Base-by-base conservation (phyloP, 2,113 vertebrate species). In the Clarias magur region DNA sequence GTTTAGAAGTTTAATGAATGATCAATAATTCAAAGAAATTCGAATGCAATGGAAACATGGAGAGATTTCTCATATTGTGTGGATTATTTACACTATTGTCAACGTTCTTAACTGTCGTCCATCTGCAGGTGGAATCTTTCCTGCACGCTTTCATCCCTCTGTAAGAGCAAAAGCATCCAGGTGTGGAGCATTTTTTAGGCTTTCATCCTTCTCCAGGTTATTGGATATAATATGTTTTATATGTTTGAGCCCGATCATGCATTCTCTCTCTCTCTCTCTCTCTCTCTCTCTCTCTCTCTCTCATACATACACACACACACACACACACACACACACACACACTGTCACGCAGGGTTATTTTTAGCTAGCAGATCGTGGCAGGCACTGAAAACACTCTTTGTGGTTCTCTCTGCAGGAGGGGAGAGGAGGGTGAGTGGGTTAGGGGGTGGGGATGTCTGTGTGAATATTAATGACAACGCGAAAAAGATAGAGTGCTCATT, bases 391-490 rank as follows among this genome's bases (percentile, higher is more conserved):
- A 83, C 86, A 87, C 70, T 76, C 80, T 87, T 87, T 83, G 80
- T 87, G 86, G 57, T 83, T 76, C 48, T 67, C 85, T 27, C 27
- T 60, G 48, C 5, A 25, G 68, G 57, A 80, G 21, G 60, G 38
- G 73, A 73, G 80, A 76, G 70, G 42, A 23, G 56, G 17, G 57
- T 1, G 70, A 87, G 79, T 72, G 56, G 56, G 59, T 60, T 87
- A 27, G 27, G 27, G 38, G 30, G 59, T 87, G 70, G 70, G 67
- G 80, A 83, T 60, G 60, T 62, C 70, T 63, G 72, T 82, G 86
- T 83, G 86, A 87, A 87, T 87, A 76, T 87, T 87, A 87, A 87
- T 83, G 60, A 82, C 70, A 38, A 76, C 3, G 19, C 6, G 57
- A 87, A 83, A 76, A 56, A 53, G 42, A 27, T 65, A 80, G 63